These are phyloP conservation scores for Odontesthes bonariensis DNA, from an alignment of 2,113 vertebrate genomes.

Conservation along the genomic window DNA sequence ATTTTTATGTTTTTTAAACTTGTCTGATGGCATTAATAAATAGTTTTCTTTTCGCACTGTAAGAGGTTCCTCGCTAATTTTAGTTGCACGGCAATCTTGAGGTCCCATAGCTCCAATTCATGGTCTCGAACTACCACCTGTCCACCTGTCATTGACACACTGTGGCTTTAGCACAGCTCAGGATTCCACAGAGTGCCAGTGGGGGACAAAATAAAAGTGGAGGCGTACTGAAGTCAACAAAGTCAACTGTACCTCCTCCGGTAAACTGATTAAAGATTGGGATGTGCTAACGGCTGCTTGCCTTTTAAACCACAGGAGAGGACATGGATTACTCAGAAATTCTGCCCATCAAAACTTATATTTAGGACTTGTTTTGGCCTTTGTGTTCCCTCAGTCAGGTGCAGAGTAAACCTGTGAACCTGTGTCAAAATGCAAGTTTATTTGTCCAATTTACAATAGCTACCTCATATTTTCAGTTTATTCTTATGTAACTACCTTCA, in stretches of 20 bases:
- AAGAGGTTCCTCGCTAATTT: slow-evolving; percentile 18
- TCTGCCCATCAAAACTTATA: slow-evolving; percentile 4
- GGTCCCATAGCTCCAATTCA: not conserved
- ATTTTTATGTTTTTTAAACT: too few relatives aligned
- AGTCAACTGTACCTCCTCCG: slow-evolving; percentile 64
- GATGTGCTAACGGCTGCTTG: slow-evolving; percentile 72
- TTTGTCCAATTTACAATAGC: too few relatives aligned
- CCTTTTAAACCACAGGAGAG: slow-evolving; percentile 65
- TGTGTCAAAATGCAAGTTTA: too few relatives aligned
- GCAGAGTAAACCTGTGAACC: not conserved
- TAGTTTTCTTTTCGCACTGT: not conserved
- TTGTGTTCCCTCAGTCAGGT: not conserved
- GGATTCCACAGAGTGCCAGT: slow-evolving; percentile 61
- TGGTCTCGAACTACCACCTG: slow-evolving; percentile 54
- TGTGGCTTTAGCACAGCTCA: slow-evolving; percentile 44
- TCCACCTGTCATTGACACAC: slow-evolving; percentile 65
- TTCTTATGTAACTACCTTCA: too few relatives aligned
- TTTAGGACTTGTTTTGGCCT: slow-evolving; percentile 2
- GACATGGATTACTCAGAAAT: slow-evolving; percentile 61
- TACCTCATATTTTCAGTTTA: too few relatives aligned
- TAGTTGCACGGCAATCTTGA: not conserved
- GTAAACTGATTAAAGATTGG: slow-evolving; percentile 82
- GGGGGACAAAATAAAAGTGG: slow-evolving; percentile 82
- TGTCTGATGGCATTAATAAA: too few relatives aligned
- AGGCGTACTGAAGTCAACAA: slow-evolving; percentile 65